A percentile compares a stretch with the other conserved stretches of the same genome.
Evolutionary conservation across 1,140 invertebrate species (phyloP).

Genomic region (Choristoneura fumiferana): DNA sequence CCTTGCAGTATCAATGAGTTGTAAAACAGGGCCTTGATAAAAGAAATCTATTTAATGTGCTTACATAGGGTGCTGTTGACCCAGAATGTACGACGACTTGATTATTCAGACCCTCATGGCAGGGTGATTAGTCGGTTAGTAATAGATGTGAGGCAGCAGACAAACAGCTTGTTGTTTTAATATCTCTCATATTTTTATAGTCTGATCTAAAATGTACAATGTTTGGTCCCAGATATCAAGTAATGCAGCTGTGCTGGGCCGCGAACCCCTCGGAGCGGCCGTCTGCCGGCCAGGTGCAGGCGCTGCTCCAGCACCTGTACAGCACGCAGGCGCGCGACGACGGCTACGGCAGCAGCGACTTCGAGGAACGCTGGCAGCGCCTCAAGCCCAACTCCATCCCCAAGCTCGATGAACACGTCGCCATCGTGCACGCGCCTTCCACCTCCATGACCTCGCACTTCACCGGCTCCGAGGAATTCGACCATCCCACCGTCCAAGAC

Average conservation of each 20-base stretch:
- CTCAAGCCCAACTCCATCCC: constrained; percentile 82
- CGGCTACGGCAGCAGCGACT: constrained; percentile 77
- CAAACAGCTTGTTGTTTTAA: no score
- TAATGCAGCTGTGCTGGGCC: constrained; percentile 85
- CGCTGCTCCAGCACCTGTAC: constrained; percentile 79
- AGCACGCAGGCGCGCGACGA: constrained; percentile 55
- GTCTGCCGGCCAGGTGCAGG: constrained; percentile 78
- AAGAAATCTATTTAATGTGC: no score
- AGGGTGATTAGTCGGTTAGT: no score
- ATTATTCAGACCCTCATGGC: no score
- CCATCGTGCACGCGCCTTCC: constrained; percentile 61
- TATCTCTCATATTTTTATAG: no score
- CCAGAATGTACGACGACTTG: no score
- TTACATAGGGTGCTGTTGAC: no score
- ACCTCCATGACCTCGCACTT: constrained; percentile 54
- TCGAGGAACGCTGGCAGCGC: constrained; percentile 84
- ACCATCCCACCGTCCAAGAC: constrained; percentile 49
- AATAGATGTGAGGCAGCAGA: no score
- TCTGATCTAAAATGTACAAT: no score
- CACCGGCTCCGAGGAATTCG: constrained; percentile 52
- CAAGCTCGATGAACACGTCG: constrained; percentile 77
- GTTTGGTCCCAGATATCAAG: constrained; percentile 77
- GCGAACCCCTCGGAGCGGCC: constrained; percentile 46
- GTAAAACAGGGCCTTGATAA: no score
- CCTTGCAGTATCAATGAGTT: no score